Evolutionary conservation across 1,140 invertebrate genomes (phyloP), one percentile per base, ranked within the genome.

Genomic region (Bombus polaris): DNA sequence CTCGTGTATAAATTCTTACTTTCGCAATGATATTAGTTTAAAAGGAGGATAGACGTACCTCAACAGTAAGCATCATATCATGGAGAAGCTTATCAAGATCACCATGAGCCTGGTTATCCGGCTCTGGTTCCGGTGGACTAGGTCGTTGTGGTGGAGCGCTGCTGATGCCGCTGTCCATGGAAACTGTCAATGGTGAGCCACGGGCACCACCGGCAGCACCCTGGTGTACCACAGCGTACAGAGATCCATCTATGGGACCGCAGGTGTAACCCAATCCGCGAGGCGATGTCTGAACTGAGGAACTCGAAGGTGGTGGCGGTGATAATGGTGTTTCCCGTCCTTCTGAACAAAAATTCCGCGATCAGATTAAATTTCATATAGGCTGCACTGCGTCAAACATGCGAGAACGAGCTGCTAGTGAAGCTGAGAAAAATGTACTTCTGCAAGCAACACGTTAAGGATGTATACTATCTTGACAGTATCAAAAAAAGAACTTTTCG

Each of bases 201-300:
- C 96, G 96, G 75, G 95, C 95, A 89, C 95, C 95, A 88, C 93
- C 95, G 85, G 94, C 94, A 85, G 96, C 93, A 86, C 94, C 95
- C 85, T 95, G 96, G 93, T 97, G 97, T 75, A 97, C 96, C 85
- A 98, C 97, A 18, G 98, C 98, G 96, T 98, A 98, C 88, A 98
- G 97, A 93, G 98, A 98, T 86, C 98, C 98, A 96, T 98, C 98
- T 88, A 98, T 96, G 42, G 98, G 98, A 62, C 98, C 97, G 92
- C 97, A 97, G 28, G 97, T 97, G 94, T 98, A 97, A 72, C 94
- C 94, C 86, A 96, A 94, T 32, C 92, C 93, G 28, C 93, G 92
- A 15, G 94, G 93, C 44, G 94, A 94, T n/a, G 94, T 94, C 79
- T 95, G 94, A 47, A 93, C 89, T 25, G 94, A 94, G 10, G 94